Evolutionary conservation across 2,888 invertebrate genomes (phyloP), one percentile per base, ranked within the genome.

Genomic region (Anoplius nigerrimus): DNA sequence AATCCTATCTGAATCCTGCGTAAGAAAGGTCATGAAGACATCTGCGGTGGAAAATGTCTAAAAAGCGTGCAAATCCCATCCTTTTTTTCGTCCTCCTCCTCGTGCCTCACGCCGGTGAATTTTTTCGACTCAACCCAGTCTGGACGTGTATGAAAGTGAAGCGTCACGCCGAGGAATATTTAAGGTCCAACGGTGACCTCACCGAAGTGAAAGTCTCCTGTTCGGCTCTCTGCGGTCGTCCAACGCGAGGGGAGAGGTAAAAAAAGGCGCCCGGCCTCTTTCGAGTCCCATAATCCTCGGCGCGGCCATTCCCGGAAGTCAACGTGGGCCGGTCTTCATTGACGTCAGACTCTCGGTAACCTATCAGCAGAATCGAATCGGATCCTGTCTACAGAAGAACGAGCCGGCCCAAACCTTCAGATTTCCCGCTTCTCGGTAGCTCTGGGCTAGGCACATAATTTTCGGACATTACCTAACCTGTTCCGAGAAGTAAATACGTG

Each of bases 121-220:
- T 48, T 48, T 48, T 48, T 48, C 48, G 58, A 67, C 57, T 78
- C 75, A n/a, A 66, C 71, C 61, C 66, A 68, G 54, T 20, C 64
- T 60, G 62, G 52, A 60, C 74, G 65, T 56, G 77, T 71, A 82
- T 78, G 83, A 83, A 83, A 83, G 83, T 84, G 84, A 84, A 83
- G 83, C 82, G 76, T 77, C 78, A 69, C 62, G 70, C 72, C 68
- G 69, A 75, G 66, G 79, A 82, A 84, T 84, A 84, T 83, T 84
- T 82, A 82, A 81, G 79, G 76, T 74, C 69, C 72, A 72, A 74
- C 72, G 78, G 79, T 80, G 82, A 82, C 81, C 82, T 83, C 82
- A 83, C 72, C 79, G 67, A 82, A 85, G 85, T 85, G 85, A 85
- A 85, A 85, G 85, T 85, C 84, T 77, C 70, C 57, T 61, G 71